A percentile compares a stretch with the other conserved stretches of the same genome.
These are phyloP conservation scores for Kryptolebias ocellatus DNA, from an alignment of 2,797 vertebrate species.

Conservation along the genomic window DNA sequence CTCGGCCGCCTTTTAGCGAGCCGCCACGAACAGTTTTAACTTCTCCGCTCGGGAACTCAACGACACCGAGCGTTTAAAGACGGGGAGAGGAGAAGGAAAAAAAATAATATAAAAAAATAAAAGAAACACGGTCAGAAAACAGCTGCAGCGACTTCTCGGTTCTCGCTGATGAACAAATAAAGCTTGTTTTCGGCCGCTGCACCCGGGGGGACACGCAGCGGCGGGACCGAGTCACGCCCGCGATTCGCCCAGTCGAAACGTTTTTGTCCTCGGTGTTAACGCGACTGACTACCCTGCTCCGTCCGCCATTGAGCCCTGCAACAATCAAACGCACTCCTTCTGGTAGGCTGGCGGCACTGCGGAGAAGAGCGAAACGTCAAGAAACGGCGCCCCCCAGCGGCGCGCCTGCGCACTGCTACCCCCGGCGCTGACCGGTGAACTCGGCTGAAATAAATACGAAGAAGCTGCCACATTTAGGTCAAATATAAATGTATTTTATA, in stretches of 20 bases:
- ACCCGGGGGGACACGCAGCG: conserved; percentile 23
- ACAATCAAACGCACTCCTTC: conserved; percentile 86
- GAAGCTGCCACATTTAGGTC: too few species aligned
- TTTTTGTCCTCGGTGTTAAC: conserved; percentile 82
- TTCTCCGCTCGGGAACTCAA: conserved; percentile 75
- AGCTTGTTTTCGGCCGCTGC: conserved; percentile 27
- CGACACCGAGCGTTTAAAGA: conserved; percentile 13
- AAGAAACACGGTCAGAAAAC: conserved; percentile 26
- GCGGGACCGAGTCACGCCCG: conserved; percentile 50
- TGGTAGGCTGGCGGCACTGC: conserved; percentile 77
- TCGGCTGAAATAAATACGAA: too few species aligned
- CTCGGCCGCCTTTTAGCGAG: conserved; percentile 59
- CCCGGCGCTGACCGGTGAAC: too few species aligned
- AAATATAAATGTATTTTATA: too few species aligned
- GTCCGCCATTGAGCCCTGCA: conserved; percentile 87
- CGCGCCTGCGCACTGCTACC: too few species aligned
- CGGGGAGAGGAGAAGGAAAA: too few species aligned
- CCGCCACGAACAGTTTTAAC: conserved; percentile 79
- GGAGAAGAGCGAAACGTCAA: conserved; percentile 45
- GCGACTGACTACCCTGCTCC: conserved; percentile 75
- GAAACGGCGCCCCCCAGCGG: conserved; percentile 69
- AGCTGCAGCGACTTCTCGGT: conserved; percentile 5
- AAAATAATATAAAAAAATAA: conserved; percentile 1
- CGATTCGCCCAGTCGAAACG: conserved; percentile 57
- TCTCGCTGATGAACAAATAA: conserved; percentile 10